Conservation (phyloP, 2,888 invertebrate genomes). For the Calliopum simillimum region DNA sequence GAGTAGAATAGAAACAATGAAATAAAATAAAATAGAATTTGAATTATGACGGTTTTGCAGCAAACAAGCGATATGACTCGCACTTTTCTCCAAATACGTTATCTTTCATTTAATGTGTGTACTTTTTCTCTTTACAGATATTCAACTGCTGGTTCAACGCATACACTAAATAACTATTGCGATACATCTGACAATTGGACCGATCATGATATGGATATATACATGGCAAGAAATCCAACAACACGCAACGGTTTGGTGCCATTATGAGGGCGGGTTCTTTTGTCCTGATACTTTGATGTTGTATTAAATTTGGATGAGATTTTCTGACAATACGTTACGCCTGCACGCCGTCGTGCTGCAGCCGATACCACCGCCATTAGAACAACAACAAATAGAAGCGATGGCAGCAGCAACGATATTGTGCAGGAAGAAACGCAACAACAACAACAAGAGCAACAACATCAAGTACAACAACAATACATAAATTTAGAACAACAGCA, state of each 20-base stretch:
- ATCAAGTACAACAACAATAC: slow-evolving; percentile 42
- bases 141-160: slow-evolving; percentile 82
- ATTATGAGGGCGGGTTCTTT: slow-evolving; percentile 72
- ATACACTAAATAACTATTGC: slow-evolving; percentile 86
- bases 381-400: neutral
- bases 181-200: slow-evolving; percentile 94
- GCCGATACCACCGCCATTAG: neutral
- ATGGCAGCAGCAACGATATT: slow-evolving; percentile 44
- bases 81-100: too few species aligned
- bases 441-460: slow-evolving; percentile 52
- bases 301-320: slow-evolving; percentile 67
- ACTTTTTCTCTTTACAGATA: slow-evolving; percentile 66
- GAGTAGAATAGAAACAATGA: too few species aligned
- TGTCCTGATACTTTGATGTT: slow-evolving; percentile 68
- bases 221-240: slow-evolving; percentile 92
- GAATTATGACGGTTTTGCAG: too few species aligned
- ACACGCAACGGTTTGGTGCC: slow-evolving; percentile 87
- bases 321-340: slow-evolving; percentile 67
- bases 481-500: slow-evolving; percentile 46
- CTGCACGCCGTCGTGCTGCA: slow-evolving; percentile 42
- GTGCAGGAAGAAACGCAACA: slow-evolving; percentile 49
- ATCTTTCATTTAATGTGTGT: too few species aligned
- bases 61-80: too few species aligned
- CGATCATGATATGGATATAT: slow-evolving; percentile 95
- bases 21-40: too few species aligned